These are phyloP conservation scores for Himalopsyche japonica DNA, from an alignment of 2,888 invertebrate species.

Conservation along the genomic window DNA sequence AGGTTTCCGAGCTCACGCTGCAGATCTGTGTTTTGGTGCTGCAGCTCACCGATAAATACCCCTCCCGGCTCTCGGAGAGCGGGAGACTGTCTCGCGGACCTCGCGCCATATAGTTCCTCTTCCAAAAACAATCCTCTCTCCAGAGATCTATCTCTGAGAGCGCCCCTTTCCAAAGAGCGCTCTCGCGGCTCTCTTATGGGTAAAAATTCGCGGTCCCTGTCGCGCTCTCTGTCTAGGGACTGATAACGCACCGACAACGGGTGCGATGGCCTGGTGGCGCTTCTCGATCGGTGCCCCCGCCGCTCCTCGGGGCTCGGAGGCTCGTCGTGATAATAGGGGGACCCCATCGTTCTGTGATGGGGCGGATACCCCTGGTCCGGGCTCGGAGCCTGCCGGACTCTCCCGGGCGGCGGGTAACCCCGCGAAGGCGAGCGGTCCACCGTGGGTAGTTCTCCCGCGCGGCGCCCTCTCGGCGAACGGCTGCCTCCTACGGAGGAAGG, in stretches of 20 bases:
- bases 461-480: constrained; percentile 65
- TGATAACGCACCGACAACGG: constrained; percentile 60
- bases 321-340: constrained; percentile 79
- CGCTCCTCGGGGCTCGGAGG: constrained; percentile 84
- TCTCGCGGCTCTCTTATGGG: constrained; percentile 79
- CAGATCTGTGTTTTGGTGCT: constrained; percentile 92
- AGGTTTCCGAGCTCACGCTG: constrained; percentile 90
- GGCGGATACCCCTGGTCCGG: constrained; percentile 59
- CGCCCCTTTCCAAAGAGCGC: constrained; percentile 65
- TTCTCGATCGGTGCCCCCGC: constrained; percentile 80
- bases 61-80: constrained; percentile 65
- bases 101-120: constrained; percentile 67
- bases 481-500: constrained; percentile 65
- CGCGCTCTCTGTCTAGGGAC: constrained; percentile 71
- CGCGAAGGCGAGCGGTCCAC: constrained; percentile 89
- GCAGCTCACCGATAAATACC: constrained; percentile 81
- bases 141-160: constrained; percentile 65
- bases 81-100: constrained; percentile 72
- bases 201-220: constrained; percentile 85
- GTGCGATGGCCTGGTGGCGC: constrained; percentile 74
- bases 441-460: constrained; percentile 75
- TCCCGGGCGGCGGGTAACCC: constrained; percentile 72
- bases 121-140: constrained; percentile 72
- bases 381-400: constrained; percentile 52
- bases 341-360: constrained; percentile 60